Percentiles rank a stretch among this genome's conserved stretches.
Evolutionary conservation across 2,888 invertebrate genomes (phyloP).

Genomic region (Nephrotoma appendiculata): DNA sequence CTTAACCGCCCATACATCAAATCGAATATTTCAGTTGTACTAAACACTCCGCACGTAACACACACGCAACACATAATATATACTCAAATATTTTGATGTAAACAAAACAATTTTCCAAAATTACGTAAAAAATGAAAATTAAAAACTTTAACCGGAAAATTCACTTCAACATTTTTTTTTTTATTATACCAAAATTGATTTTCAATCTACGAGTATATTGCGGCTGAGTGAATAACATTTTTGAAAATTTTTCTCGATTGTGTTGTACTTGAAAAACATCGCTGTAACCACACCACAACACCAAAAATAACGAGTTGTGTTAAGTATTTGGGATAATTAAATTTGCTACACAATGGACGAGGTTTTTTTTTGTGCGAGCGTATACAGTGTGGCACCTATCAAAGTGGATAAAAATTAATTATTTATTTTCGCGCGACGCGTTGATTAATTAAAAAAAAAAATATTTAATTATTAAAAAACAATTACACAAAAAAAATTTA

Average conservation of each 20-base stretch:
- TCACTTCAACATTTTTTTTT: neutral
- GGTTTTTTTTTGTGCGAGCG: too few relatives aligned
- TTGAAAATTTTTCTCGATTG: neutral
- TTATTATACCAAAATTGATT: neutral
- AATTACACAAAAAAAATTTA: neutral
- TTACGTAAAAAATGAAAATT: neutral
- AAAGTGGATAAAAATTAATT: neutral
- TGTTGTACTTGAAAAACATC: neutral
- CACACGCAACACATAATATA: neutral
- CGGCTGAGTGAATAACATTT: neutral
- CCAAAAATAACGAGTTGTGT: neutral
- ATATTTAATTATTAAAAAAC: neutral
- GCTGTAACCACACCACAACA: neutral
- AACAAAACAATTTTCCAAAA: neutral
- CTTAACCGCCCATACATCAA: neutral
- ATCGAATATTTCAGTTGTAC: neutral
- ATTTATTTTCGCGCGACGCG: neutral
- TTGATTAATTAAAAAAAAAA: neutral
- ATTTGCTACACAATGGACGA: neutral
- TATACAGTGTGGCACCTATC: neutral
- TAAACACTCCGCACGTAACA: neutral
- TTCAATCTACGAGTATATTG: neutral
- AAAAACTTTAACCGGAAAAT: neutral
- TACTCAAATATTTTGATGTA: neutral
- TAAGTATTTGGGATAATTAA: neutral